Evolutionary conservation across 2,113 vertebrate genomes (phyloP).

Genomic region (Penelope pileata): DNA sequence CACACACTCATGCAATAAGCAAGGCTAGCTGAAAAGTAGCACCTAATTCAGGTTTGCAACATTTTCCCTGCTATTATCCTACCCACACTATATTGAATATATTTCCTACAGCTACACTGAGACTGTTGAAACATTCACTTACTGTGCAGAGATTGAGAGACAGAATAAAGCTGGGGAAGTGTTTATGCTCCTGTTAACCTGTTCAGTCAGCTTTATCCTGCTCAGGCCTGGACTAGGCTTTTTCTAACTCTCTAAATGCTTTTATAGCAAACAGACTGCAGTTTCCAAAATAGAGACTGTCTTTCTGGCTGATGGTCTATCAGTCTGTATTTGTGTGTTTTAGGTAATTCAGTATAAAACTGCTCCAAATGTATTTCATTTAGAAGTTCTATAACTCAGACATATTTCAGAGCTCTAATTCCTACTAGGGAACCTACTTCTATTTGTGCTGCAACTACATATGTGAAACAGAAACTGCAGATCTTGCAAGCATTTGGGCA

Average conservation of each 20-base stretch:
- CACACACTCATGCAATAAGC: constrained; percentile 60
- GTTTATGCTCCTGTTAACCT: constrained; percentile 42
- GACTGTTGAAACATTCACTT: constrained; percentile 42
- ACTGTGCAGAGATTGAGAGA: background rate
- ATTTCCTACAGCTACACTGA: constrained; percentile 44
- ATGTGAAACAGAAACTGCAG: background rate
- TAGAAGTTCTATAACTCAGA: constrained; percentile 4
- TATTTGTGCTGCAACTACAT: background rate
- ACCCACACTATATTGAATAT: constrained; percentile 49
- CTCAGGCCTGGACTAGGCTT: constrained; percentile 26
- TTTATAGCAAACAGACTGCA: constrained; percentile 9
- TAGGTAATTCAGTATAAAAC: background rate
- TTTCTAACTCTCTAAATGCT: constrained; percentile 52
- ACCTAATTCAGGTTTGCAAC: constrained; percentile 50
- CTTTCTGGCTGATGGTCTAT: background rate
- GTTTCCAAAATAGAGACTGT: constrained; percentile 32
- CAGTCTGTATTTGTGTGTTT: background rate
- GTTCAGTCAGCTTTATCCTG: constrained; percentile 53
- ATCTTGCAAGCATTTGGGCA: background rate
- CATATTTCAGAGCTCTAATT: constrained; percentile 16
- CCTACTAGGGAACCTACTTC: background rate
- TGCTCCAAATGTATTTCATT: constrained; percentile 47
- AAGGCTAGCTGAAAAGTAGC: constrained; percentile 58
- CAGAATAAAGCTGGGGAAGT: constrained; percentile 41
- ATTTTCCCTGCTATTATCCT: constrained; percentile 45